Conservation (phyloP, 2,113 vertebrate genomes). For the Varanus komodoensis region DNA sequence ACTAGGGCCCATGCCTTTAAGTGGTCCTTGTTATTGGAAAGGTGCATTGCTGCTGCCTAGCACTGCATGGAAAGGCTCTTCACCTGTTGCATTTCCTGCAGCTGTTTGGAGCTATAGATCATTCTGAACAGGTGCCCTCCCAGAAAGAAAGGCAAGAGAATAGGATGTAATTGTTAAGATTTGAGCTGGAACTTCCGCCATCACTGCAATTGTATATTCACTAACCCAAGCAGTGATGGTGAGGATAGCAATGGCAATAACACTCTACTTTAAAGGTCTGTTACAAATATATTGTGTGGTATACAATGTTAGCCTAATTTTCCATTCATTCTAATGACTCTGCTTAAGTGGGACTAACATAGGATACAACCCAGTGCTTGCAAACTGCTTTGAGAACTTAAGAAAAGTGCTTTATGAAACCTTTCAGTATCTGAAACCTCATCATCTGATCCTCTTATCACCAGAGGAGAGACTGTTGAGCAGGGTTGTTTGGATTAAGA, state of each 20-base stretch:
- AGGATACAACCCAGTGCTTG: neutral
- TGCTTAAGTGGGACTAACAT: no score
- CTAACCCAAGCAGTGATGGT: neutral
- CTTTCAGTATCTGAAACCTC: neutral
- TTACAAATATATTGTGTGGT: neutral
- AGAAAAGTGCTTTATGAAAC: neutral
- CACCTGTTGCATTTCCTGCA: neutral
- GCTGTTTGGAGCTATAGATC: neutral
- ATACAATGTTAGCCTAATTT: no score
- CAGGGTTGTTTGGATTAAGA: no score
- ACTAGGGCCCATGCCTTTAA: no score
- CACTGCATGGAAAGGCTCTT: neutral
- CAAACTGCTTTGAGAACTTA: neutral
- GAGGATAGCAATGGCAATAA: no score
- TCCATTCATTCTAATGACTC: no score
- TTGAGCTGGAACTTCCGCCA: neutral
- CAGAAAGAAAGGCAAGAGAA: neutral
- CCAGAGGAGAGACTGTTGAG: neutral
- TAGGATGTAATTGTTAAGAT: neutral
- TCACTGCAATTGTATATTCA: neutral
- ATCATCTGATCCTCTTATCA: neutral
- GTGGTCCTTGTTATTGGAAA: no score
- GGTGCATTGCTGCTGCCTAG: neutral
- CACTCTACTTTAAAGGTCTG: neutral
- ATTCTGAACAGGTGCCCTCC: no score